Base-by-base conservation (phyloP, 2,797 vertebrate genomes). In the Chaetophractus vellerosus region DNA sequence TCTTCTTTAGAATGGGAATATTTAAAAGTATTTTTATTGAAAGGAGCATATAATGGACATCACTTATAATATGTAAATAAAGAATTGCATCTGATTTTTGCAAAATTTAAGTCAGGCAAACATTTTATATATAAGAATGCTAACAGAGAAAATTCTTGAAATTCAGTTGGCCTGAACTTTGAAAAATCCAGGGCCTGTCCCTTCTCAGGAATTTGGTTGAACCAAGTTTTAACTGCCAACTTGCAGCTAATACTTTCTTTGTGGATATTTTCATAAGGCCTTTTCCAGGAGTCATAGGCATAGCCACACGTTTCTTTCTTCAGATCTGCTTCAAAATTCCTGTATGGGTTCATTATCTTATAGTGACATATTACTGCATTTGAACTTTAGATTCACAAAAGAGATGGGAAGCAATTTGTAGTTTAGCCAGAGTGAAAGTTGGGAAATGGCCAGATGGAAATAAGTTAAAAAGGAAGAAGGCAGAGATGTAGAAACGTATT, bases 81-180 rank as follows among this genome's bases (percentile, higher is more conserved):
- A 95, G 16, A 96, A 71, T 72, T 89, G 68, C 48, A 86, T 64
- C 16, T 66, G 41, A 31, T 95, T 79, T 95, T 85, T 96, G 31
- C 36, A 91, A 91, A 95, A 76, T 74, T 31, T 61, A 66, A 90
- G 33, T 83, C 14, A 92, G 26, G 19, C 55, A 88, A 76, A 76
- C 36, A 63, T 93, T 89, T 94, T 86, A 52, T 74, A 80, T 83
- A 14, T 15, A 85, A 93, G 31, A 84, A 91, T 61, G 14, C 10
- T 93, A 88, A 61, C 55, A 19, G 41, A 84, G 48, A 90, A 88
- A 38, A 92, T 24, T 95, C 74, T 85, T 93, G 33, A 86, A 93
- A 69, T 82, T 55, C 45, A 79, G 26, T 71, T 95, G 59, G 14
- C 64, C 71, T 85, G 68, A 89, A 52, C 31, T 24, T 82, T 84